Base-by-base conservation (phyloP, 2,888 invertebrate species). In the Belgica antarctica region DNA sequence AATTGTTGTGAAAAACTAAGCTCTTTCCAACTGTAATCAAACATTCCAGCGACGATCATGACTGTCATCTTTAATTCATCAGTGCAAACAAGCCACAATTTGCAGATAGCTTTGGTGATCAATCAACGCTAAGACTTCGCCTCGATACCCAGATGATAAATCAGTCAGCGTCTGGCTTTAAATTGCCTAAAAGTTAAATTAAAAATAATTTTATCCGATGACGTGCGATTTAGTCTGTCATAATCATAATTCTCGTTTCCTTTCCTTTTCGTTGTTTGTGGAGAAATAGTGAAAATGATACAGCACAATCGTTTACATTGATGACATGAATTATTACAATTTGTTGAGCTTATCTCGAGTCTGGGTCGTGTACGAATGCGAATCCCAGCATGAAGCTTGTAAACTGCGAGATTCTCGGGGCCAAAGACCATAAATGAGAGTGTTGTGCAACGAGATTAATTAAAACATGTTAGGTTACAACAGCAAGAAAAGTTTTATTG, bases 281-380 rank as follows among this genome's bases (percentile, higher is more conserved):
- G 8, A 2, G 2, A 52, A 52, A 31, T 31, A 31, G 52, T 52
- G 52, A 52, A 52, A 52, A 52, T 52, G 52, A 52, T 52, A 52
- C 52, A 52, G 52, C 52, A 52, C 22, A 22, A 52, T 19, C 17
- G 52, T 52, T n/a, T 19, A 8, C 19, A n/a, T n/a, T n/a, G n/a
- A n/a, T n/a, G n/a, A n/a, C n/a, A 52, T 52, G 52, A 52, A 52
- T 52, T 52, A 52, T 52, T 22, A 52, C 52, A 52, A 52, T 52
- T 52, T 17, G 52, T 22, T 52, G 52, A 41, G 15, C n/a, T 41
- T 41, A 19, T 52, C 52, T 52, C 22, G 22, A 52, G 52, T 52
- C 52, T 52, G 52, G 52, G 52, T 52, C 52, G 52, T 22, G 52
- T 52, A 52, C 52, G 22, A 52, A 52, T 52, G 52, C 52, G 52